Base-by-base conservation (phyloP, 2,113 vertebrate species). In the Polypterus senegalus region DNA sequence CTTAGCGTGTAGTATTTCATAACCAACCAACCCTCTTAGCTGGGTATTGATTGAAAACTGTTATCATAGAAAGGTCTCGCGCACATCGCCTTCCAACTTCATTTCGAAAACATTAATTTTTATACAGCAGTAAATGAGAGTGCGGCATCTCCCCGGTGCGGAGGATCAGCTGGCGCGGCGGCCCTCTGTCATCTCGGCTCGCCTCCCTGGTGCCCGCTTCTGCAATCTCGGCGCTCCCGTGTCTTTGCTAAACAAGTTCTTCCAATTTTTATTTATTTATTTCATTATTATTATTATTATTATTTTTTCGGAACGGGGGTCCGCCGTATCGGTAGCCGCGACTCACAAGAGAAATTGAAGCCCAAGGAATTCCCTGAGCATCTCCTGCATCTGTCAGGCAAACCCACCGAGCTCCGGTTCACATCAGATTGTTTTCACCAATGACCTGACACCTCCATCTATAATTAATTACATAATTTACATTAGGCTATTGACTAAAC, bases 381-480 rank as follows among this genome's bases (percentile, higher is more conserved):
- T n/a, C 63, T 65, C 58, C 77, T 75, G 83, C 91, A 91, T 92
- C 89, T 92, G 90, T 91, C 91, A 91, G 77, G 83, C 83, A 77
- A 78, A 83, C 85, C 86, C 88, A 85, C 79, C 80, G 81, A 79
- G 80, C 74, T 83, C 85, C 86, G 85, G 83, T 87, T 89, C 88
- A 82, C 87, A 76, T 85, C 82, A 84, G 84, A 91, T 88, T 86
- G 88, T 89, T 89, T 88, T 90, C 88, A 83, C 85, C 83, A 86
- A 83, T 86, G 88, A 87, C 85, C 83, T 87, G 86, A 89, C 89
- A 89, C 89, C 81, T 84, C 87, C 88, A 92, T 92, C 88, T 92
- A 93, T 94, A 95, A 97, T 97, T 94, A 97, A 97, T 94, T 89
- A 91, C 89, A 94, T 92, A 81, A 94, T 94, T 95, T 94, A 92